Evolutionary conservation across 2,113 vertebrate species (phyloP), one percentile per base, ranked within the genome.

Genomic region (Nothobranchius kuhntae): DNA sequence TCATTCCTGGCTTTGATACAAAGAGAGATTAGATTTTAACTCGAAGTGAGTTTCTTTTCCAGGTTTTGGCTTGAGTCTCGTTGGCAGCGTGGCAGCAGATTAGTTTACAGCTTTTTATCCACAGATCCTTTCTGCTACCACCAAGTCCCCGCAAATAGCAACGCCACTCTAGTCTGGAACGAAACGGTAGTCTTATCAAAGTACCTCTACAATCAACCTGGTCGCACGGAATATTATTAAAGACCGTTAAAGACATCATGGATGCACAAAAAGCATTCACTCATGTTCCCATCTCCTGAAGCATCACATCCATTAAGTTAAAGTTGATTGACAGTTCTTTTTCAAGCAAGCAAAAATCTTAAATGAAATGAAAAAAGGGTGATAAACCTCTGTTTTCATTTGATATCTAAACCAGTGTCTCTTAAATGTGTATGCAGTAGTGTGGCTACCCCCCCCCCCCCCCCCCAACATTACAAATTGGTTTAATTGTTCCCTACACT

Each of bases 21-120:
- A 77, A 67, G 21, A 45, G 48, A 70, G 70, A 87, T 87, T 83
- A 60, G 78, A 76, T 84, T 81, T 85, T 68, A 79, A 87, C 57
- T 61, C 73, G 75, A 71, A 66, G 66, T 70, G 17, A 51, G 80
- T 54, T 65, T 71, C 65, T 40, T 26, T 1, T 65, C 38, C 53
- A 53, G 61, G 21, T 61, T 65, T 72, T 68, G 65, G 65, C 80
- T 71, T 6, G 40, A 55, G 36, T 7, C 0, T 74, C 51, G 26
- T 64, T 83, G 71, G 56, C 68, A 76, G n/a, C 12, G 40, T 14
- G 51, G 38, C 17, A 48, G 24, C 14, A 7, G 66, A 58, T 61
- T 61, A 52, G 50, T 73, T 79, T 65, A 57, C 63, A 61, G 35
- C 60, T 12, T 67, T 55, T 30, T 40, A 38, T 57, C 45, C 35